Evolutionary conservation across 2,797 vertebrate genomes (phyloP), one percentile per base, ranked within the genome.

Genomic region (Otolemur crassicaudatus): DNA sequence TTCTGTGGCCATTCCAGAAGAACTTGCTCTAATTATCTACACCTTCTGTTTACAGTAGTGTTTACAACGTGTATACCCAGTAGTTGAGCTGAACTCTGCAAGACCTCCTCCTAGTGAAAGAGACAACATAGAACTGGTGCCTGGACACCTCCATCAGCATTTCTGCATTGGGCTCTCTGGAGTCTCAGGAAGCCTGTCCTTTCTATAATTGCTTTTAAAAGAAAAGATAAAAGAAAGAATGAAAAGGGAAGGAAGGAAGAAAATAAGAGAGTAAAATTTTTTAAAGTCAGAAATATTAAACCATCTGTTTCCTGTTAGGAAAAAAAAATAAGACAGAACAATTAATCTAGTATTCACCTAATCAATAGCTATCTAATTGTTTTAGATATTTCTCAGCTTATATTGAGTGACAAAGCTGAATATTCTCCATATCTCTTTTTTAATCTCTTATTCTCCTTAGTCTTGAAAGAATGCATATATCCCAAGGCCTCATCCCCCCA

Each of bases 261-360:
- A 91, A 95, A 69, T 0, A 5, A 0, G 31, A 31, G 19, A 67
- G 17, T n/a, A 67, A 67, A 67, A 67, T n/a, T 67, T n/a, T 65
- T 65, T 16, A 16, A n/a, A 80, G 19, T 73, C 3, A 95, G 22
- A 91, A 96, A 92, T 92, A 81, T 34, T 77, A 82, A 94, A 92
- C 43, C 6, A 53, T 72, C 5, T 73, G 1, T 17, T 61, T 58
- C 7, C 5, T 43, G 2, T 73, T 37, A 31, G 81, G 53, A 61
- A 10, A 73, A 73, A 80, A 11, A 76, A 40, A 37, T 25, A 63
- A 0, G 40, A 65, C 1, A 70, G 22, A 93, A 0, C 4, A 63
- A 63, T 63, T 58, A 72, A 79, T 70, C 19, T 88, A 3, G 37
- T 37, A 27, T 43, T 90, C 2, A 34, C 0, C 3, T 87, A 31